Base-by-base conservation (phyloP, 2,113 vertebrate species). In the Arvicanthis niloticus region DNA sequence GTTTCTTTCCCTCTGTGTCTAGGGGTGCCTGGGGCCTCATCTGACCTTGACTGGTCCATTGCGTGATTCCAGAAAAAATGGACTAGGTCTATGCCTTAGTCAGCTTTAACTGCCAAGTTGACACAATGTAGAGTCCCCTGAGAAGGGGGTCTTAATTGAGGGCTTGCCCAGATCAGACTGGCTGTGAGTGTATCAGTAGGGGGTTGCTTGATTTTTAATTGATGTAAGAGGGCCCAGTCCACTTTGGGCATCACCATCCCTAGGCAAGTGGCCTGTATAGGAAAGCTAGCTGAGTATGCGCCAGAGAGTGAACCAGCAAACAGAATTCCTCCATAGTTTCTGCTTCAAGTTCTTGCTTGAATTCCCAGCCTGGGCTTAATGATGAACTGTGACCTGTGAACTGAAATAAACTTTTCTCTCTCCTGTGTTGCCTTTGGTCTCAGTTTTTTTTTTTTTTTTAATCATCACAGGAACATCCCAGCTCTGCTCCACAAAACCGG, bases 1-100 rank as follows among this genome's bases (percentile, higher is more conserved):
- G 70, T 86, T 82, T 91, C 94, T 40, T 93, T 77, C 72, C 13
- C 58, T 65, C n/a, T 68, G n/a, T 42, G 7, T 93, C 73, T 88
- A 7, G 62, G 91, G 29, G 4, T 73, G 89, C 17, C 7, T 78
- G 81, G 22, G 40, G 42, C 3, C 53, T 93, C 29, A 80, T 37
- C 21, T 65, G 53, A 51, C 76, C 42, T 75, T 96, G 73, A 58
- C 29, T 42, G 34, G 24, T 48, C 60, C 56, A 56, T 37, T 37
- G 29, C 2, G 65, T 42, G 31, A 82, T 62, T 67, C 42, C 19
- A 81, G 76, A 37, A 80, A 80, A 85, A 94, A 84, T 86, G 81
- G 42, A 11, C 11, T 48, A 42, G 16, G 42, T 76, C 81, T 72
- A 34, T 21, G 9, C 42, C 16, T n/a, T 67, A 21, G 9, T 67